phyloP scores from a whole-genome alignment of 2,888 invertebrate genomes.

The Napeogenes inachia region DNA sequence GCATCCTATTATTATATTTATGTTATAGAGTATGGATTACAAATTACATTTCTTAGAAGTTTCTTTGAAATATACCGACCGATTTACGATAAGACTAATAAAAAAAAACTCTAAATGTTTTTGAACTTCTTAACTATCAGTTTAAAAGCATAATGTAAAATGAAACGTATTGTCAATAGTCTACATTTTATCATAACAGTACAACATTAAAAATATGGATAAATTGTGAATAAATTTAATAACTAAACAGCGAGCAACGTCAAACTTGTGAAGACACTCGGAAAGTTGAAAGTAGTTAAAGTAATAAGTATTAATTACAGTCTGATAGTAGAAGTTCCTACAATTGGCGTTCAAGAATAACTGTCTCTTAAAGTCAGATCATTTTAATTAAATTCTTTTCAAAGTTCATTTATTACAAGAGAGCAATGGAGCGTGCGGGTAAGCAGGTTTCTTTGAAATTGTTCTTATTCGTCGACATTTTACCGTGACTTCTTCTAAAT shows the following conservation, averaged over 20 bases:
- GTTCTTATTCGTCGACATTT: neutral
- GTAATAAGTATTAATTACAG: conserved; percentile 26
- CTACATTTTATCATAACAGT: neutral
- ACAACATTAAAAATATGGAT: neutral
- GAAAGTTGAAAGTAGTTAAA: conserved; percentile 23
- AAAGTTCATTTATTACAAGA: conserved; percentile 41
- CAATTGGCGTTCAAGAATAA: conserved; percentile 52
- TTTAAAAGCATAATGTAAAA: no score
- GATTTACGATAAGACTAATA: no score
- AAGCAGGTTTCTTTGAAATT: conserved; percentile 10
- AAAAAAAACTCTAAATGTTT: no score
- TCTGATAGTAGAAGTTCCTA: conserved; percentile 32
- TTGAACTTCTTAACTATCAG: no score
- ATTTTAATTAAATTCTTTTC: conserved; percentile 58
- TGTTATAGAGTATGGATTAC: no score
- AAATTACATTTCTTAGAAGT: no score
- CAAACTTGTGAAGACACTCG: conserved; percentile 11
- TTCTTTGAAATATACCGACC: no score
- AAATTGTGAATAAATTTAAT: conserved; percentile 14
- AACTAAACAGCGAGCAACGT: conserved; percentile 10
- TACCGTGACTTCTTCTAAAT: neutral
- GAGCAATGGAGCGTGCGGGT: conserved; percentile 32
- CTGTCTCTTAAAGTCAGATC: conserved; percentile 45
- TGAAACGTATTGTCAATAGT: no score
- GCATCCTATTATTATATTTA: no score